These are phyloP conservation scores for Lottia scabra DNA, from an alignment of 2,888 invertebrate genomes.

Conservation along the genomic window DNA sequence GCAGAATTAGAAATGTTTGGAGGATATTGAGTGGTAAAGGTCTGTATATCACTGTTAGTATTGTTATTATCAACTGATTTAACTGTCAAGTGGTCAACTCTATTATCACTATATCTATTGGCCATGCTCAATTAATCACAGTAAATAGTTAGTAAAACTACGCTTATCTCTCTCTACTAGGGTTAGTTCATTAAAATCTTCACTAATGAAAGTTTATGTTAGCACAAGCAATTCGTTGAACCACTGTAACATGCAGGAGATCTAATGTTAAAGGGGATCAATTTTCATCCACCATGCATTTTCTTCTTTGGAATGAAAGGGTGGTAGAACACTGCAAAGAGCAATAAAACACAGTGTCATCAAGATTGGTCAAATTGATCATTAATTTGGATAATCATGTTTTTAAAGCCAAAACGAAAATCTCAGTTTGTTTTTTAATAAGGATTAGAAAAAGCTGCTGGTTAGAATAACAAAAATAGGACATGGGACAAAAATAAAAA, in stretches of 20 bases:
- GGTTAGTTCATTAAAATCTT: too few species aligned
- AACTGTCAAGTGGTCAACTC: not conserved
- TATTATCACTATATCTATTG: slow-evolving; percentile 1
- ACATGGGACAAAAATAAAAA: not conserved
- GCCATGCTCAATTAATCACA: too few species aligned
- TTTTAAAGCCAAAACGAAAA: too few species aligned
- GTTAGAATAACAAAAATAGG: not conserved
- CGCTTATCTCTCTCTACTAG: too few species aligned
- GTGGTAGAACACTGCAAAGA: slow-evolving; percentile 1
- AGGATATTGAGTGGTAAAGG: not conserved
- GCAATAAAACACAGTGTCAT: slow-evolving; percentile 1
- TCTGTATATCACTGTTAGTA: not conserved
- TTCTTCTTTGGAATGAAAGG: slow-evolving; percentile 1
- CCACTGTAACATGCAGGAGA: too few species aligned
- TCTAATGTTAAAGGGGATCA: too few species aligned
- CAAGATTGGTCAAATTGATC: too few species aligned
- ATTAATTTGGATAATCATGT: too few species aligned
- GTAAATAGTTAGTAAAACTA: too few species aligned
- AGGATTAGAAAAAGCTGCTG: not conserved
- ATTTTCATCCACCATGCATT: slow-evolving; percentile 5
- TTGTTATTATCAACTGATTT: not conserved
- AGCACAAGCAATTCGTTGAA: not conserved
- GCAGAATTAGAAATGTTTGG: not conserved
- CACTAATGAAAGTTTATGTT: not conserved
- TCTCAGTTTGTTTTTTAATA: too few species aligned